Evolutionary conservation across 2,888 invertebrate species (phyloP).

Genomic region (Keiferia lycopersicella): DNA sequence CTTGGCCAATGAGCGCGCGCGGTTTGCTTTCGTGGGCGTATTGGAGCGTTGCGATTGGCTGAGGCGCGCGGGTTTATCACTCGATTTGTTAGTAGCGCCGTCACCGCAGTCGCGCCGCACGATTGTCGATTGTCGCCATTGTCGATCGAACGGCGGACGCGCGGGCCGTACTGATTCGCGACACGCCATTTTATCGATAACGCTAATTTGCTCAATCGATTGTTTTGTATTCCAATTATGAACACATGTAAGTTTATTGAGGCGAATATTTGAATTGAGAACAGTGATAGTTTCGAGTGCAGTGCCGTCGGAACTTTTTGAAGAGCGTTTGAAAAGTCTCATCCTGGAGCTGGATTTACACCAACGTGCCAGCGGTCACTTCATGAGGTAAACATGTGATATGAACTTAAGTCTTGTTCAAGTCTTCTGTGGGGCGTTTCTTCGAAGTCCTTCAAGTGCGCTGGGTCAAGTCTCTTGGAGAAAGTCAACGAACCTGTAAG

Average conservation of each 20-base stretch:
- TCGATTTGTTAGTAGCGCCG: conserved; percentile 75
- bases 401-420: neutral
- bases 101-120: conserved; percentile 74
- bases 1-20: conserved; percentile 74
- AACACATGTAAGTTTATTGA: conserved; percentile 44
- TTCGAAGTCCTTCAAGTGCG: conserved; percentile 10
- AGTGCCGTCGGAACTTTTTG: conserved; percentile 56
- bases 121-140: conserved; percentile 81
- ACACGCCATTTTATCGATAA: conserved; percentile 59
- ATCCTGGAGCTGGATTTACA: conserved; percentile 89
- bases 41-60: conserved; percentile 64
- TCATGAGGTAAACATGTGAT: conserved; percentile 82
- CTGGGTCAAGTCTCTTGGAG: conserved; percentile 31
- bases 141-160: conserved; percentile 66
- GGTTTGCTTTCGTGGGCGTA: conserved; percentile 72
- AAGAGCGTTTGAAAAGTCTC: conserved; percentile 69
- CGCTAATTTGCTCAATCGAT: conserved; percentile 58
- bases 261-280: conserved; percentile 19
- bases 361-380: conserved; percentile 89
- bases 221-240: conserved; percentile 50
- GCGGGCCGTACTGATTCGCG: conserved; percentile 64
- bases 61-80: conserved; percentile 68
- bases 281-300: conserved; percentile 48
- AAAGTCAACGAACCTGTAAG: conserved; percentile 53
- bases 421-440: neutral